phyloP scores from a whole-genome alignment of 2,888 invertebrate species.

The Leptura quadrifasciata region DNA sequence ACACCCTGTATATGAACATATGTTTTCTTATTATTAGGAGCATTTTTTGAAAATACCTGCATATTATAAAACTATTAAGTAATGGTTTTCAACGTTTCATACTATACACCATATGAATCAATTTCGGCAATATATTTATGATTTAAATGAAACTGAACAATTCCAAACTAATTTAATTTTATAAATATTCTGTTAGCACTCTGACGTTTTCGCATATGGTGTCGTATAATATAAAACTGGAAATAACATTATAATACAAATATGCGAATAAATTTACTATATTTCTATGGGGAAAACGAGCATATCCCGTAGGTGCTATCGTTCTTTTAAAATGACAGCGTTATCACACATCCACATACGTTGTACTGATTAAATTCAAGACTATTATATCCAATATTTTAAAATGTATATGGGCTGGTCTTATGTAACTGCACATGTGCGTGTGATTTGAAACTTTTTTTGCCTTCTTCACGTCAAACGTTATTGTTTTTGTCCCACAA shows the following conservation, averaged over 20 bases:
- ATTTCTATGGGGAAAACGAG: slow-evolving; percentile 70
- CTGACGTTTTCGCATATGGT: slow-evolving; percentile 46
- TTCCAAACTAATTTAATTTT: slow-evolving; percentile 34
- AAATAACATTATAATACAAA: slow-evolving; percentile 68
- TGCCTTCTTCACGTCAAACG: slow-evolving; percentile 8
- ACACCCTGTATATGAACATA: too few species aligned
- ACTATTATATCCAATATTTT: slow-evolving; percentile 69
- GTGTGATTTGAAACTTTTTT: slow-evolving; percentile 62
- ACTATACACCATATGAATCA: slow-evolving; percentile 14
- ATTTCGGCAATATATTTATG: slow-evolving; percentile 20
- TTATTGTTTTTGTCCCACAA: background rate
- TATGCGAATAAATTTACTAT: slow-evolving; percentile 69
- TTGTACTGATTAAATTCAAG: slow-evolving; percentile 73
- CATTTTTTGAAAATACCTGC: too few species aligned
- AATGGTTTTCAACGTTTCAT: background rate
- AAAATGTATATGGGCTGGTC: slow-evolving; percentile 66
- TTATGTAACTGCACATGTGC: slow-evolving; percentile 64
- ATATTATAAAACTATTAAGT: too few species aligned
- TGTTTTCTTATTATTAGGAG: too few species aligned
- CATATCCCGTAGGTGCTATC: slow-evolving; percentile 72
- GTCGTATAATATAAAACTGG: slow-evolving; percentile 54
- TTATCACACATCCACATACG: slow-evolving; percentile 71
- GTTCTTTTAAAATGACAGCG: slow-evolving; percentile 73
- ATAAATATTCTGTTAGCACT: slow-evolving; percentile 28
- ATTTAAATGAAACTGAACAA: slow-evolving; percentile 28